Conservation (phyloP, 1,140 invertebrate species). For the Euura lappo region DNA sequence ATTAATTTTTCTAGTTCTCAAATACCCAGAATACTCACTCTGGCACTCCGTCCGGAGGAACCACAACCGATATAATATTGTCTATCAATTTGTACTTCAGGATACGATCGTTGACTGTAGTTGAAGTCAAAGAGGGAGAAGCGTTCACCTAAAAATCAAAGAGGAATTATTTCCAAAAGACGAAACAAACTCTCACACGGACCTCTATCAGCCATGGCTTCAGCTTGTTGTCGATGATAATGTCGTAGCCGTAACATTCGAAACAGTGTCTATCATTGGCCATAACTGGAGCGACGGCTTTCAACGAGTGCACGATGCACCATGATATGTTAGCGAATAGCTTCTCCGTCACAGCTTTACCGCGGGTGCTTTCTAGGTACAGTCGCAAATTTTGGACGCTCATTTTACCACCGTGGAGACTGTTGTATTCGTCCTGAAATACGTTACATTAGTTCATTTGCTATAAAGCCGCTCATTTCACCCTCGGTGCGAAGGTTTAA, state of each 20-base stretch:
- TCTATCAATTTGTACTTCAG: conserved; percentile 96
- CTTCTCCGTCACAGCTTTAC: conserved; percentile 85
- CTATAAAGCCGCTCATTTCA: conserved; percentile 23
- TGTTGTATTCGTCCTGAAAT: conserved; percentile 89
- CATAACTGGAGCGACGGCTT: conserved; percentile 79
- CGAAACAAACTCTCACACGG: conserved; percentile 10
- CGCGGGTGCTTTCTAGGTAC: conserved; percentile 89
- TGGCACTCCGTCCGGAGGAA: conserved; percentile 88
- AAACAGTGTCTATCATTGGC: conserved; percentile 81
- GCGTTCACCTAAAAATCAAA: conserved; percentile 80
- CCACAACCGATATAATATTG: conserved; percentile 90
- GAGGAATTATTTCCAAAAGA: neutral
- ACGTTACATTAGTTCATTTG: conserved; percentile 17
- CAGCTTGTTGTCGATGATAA: conserved; percentile 84
- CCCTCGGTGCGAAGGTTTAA: conserved; percentile 11
- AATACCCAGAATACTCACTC: conserved; percentile 67
- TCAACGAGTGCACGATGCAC: conserved; percentile 86
- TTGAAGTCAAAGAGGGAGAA: conserved; percentile 92
- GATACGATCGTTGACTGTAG: conserved; percentile 94
- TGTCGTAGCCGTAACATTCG: conserved; percentile 87
- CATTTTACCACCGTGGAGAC: conserved; percentile 93
- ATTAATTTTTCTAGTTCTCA: too few relatives aligned
- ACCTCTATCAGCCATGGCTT: conserved; percentile 88
- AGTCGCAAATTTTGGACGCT: conserved; percentile 89
- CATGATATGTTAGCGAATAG: conserved; percentile 86